A percentile compares a stretch with the other conserved stretches of the same genome.
These are phyloP conservation scores for Lycia hirtaria DNA, from an alignment of 2,888 invertebrate genomes.

Conservation along the genomic window DNA sequence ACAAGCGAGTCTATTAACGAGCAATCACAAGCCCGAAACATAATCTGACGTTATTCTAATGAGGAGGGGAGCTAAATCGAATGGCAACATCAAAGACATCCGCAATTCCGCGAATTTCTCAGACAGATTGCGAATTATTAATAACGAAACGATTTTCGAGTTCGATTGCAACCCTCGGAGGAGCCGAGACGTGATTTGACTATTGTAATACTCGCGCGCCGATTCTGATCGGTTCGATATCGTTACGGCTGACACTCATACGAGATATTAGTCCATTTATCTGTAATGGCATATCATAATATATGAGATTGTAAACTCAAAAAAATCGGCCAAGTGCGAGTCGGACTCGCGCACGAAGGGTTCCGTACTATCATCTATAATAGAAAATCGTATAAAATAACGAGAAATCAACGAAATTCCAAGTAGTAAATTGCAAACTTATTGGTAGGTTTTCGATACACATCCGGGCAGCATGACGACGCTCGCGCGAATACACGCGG, in stretches of 20 bases:
- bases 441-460: too few relatives aligned
- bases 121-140: constrained; percentile 66
- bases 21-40: constrained; percentile 25
- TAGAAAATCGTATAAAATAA: too few relatives aligned
- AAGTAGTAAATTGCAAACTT: too few relatives aligned
- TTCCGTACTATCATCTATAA: too few relatives aligned
- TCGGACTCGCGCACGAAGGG: too few relatives aligned
- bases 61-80: constrained; percentile 31
- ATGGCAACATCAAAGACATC: constrained; percentile 39
- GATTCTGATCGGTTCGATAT: background rate
- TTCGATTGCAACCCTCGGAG: constrained; percentile 48
- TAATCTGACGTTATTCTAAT: constrained; percentile 35
- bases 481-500: too few relatives aligned
- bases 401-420: too few relatives aligned
- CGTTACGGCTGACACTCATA: background rate
- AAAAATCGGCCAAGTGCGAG: too few relatives aligned
- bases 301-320: too few relatives aligned
- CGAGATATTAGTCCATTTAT: too few relatives aligned
- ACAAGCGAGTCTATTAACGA: constrained; percentile 22
- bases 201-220: constrained; percentile 1
- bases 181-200: constrained; percentile 32
- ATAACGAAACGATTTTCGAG: constrained; percentile 68
- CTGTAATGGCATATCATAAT: too few relatives aligned
- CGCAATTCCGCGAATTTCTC: constrained; percentile 18
- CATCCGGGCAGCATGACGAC: too few relatives aligned